Evolutionary conservation across 53 echinoderm and acorn worm genomes (phyloP), one percentile per base, ranked within the genome.

Genomic region (Hippasteria phrygiana): DNA sequence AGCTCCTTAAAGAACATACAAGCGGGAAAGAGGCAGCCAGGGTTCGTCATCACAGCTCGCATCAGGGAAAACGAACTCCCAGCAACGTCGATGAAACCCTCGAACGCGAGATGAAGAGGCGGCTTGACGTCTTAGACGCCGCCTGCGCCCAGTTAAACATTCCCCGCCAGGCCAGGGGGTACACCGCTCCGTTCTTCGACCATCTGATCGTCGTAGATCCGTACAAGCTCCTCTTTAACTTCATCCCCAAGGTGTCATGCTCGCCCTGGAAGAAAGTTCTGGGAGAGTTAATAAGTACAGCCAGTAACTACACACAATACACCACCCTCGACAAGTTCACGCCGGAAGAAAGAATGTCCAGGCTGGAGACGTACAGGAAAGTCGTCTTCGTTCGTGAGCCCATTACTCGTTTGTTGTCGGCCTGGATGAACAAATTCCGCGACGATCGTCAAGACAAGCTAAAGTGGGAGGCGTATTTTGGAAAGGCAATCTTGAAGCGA

Each of bases 321-420:
- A 73, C 73, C 26, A 73, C 42, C 26, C 73, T 73, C n/a, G 42
- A 73, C n/a, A 43, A 43, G 22, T 73, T 42, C 43, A 22, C 42
- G 24, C 5, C 41, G 6, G 54, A 63, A 48, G 93, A 78, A 27
- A 77, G 76, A 17, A 37, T 59, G 20, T 41, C n/a, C 22, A 77
- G 78, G 45, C 62, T 93, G 2, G 28, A 67, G 20, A 55, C 84
- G 4, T 95, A 93, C 66, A 72, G 78, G 17, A 95, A 88, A 43
- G 95, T 89, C 1, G 39, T 95, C 16, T 95, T 95, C 51, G 95
- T 93, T 11, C 81, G 95, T 31, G 91, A 95, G 43, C 95, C 95
- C 0, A 55, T 95, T 2, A 90, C 79, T 16, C 66, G 95, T 34
- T 53, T 93, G 55, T 33, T 95, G 35, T 95, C 95, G 13, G 93